These are phyloP conservation scores for Halcyon chelicuti DNA, from an alignment of 2,797 vertebrate genomes.

Conservation along the genomic window DNA sequence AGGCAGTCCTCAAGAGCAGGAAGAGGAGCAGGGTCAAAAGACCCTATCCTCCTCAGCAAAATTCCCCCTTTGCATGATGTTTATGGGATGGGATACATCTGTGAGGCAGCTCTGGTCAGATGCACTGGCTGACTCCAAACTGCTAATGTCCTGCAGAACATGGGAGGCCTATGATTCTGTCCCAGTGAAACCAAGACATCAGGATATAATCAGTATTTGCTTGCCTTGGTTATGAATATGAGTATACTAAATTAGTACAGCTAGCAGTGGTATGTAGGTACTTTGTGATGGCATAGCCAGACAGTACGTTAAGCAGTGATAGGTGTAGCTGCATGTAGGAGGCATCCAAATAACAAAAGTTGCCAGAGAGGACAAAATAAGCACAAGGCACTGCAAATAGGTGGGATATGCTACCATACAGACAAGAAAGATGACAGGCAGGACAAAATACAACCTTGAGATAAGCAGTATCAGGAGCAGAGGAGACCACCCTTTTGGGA, in stretches of 20 bases:
- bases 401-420: neutral
- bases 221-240: neutral
- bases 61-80: no score
- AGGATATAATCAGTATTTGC: neutral
- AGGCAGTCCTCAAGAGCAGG: no score
- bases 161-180: no score
- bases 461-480: neutral
- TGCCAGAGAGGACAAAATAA: neutral
- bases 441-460: neutral
- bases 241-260: neutral
- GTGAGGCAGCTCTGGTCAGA: no score
- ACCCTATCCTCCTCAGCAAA: no score
- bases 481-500: neutral
- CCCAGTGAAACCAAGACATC: neutral
- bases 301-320: accelerated
- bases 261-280: neutral
- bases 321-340: neutral
- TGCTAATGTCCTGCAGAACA: no score
- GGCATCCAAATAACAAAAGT: neutral
- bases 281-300: neutral
- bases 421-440: neutral
- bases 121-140: no score
- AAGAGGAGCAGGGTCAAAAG: no score
- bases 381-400: neutral
- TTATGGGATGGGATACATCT: no score